Base-by-base conservation (phyloP, 2,888 invertebrate genomes). In the Argyresthia goedartella region DNA sequence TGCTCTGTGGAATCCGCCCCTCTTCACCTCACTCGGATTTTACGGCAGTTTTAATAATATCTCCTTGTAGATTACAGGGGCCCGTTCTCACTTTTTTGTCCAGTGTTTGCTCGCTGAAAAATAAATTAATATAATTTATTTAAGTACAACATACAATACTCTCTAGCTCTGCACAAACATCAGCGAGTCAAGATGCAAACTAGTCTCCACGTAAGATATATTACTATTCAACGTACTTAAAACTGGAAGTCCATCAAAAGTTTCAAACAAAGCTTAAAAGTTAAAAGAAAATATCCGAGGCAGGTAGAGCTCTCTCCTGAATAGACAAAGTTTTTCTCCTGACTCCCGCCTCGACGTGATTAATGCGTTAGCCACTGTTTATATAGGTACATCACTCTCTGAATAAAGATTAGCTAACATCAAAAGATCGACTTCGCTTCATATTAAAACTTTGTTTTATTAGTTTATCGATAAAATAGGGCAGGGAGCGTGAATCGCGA, bases 261-360 rank as follows among this genome's bases (percentile, higher is more conserved):
- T 54, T 54, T 47, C 50, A 39, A 54, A 52, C 52, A 52, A 54
- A 52, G 54, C 54, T 86, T 84, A 84, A 81, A 85, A 85, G 85
- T 85, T 85, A 85, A 81, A 81, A 81, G 82, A 84, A 84, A 84
- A 81, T 81, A 81, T 76, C 76, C 76, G 66, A 81, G 80, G 81
- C 82, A 81, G 85, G 81, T 84, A 74, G 74, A 80, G 78, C 52
- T 74, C 71, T 66, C 69, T 62, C 47, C 67, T 72, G 76, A 77
- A 81, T 79, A 81, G 81, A 76, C 74, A 73, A 82, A 84, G 81
- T 84, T 82, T 74, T 63, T 62, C 60, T 59, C 59, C 65, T 57
- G 60, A 47, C 49, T 41, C 43, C 42, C 35, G 48, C 36, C 36
- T 36, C 6, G 4, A 4, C 56, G 81, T 84, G 82, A 84, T 82